Base-by-base conservation (phyloP, 2,888 invertebrate species). In the Cantharis flavilabris region DNA sequence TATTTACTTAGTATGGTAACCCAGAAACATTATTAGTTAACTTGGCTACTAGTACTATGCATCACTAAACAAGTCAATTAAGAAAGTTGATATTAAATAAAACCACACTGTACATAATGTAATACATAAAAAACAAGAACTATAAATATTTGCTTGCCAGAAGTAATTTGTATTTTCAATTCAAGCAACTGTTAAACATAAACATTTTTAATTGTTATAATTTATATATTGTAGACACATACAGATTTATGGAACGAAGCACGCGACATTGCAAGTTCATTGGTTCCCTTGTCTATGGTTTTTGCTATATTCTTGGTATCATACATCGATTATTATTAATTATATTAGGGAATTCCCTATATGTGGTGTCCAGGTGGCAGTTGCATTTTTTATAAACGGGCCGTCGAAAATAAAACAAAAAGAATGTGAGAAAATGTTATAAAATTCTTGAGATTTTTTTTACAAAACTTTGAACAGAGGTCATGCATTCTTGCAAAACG, bases 1-100 rank as follows among this genome's bases (percentile, higher is more conserved):
- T 28, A 28, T 28, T 73, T 70, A 63, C 64, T 75, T 70, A 75
- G 70, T 75, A 75, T 70, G 75, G 75, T 75, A 75, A 77, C 75
- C 77, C 63, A 75, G 64, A 67, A 67, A 67, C 20, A 65, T 67
- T 67, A 67, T 71, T 76, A 73, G 70, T 73, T 70, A 73, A 69
- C 72, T 72, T 72, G 62, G 76, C 71, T 73, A 69, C 62, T 70
- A 49, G 69, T 67, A 23, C 18, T 26, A 67, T 67, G 65, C 65
- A 23, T 67, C 65, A 67, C 23, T 67, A 23, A 67, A 67, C 65
- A 67, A 67, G 26, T 67, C 65, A n/a, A 67, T 67, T 67, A 67
- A 67, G 65, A 67, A 67, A 67, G 65, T 67, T 67, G 26, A 49
- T 49, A 49, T n/a, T 49, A 49, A 49, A 49, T 49, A 49, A 49